Conservation (phyloP, 2,113 vertebrate species). For the Elephas maximus region DNA sequence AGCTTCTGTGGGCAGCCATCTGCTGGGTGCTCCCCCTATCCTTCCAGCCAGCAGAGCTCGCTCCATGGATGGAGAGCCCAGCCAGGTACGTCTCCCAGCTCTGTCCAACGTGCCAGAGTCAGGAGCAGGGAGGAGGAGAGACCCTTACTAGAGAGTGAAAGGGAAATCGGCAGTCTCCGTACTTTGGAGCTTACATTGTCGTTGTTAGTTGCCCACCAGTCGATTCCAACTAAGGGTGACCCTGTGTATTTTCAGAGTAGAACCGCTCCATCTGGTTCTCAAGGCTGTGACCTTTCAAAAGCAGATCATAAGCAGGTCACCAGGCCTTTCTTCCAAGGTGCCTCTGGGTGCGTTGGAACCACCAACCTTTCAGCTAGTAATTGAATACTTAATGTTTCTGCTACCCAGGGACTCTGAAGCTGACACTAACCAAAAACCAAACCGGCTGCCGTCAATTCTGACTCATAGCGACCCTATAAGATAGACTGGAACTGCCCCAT, state of each 20-base stretch:
- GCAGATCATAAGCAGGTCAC: neutral
- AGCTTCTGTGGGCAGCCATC: neutral
- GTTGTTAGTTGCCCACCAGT: neutral
- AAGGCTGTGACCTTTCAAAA: too few species aligned
- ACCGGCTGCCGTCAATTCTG: too few species aligned
- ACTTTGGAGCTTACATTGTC: neutral
- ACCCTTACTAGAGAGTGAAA: neutral
- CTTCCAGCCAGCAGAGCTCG: neutral
- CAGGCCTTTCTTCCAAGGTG: neutral
- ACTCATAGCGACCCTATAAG: too few species aligned
- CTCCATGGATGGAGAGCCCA: neutral
- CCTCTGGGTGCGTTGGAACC: neutral
- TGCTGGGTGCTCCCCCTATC: rapidly evolving
- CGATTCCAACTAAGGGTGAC: neutral
- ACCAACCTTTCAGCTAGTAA: neutral
- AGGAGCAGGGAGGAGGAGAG: too few species aligned
- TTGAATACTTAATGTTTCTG: neutral
- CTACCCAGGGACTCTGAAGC: neutral
- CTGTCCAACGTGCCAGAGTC: neutral
- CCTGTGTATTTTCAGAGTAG: neutral
- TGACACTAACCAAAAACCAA: too few species aligned
- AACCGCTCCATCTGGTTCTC: neutral
- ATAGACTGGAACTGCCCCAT: too few species aligned
- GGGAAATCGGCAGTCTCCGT: neutral
- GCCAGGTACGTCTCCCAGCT: slow-evolving; percentile 39